These are phyloP conservation scores for Drosophila persimilis DNA, from an alignment of 1,140 invertebrate genomes.

Conservation along the genomic window DNA sequence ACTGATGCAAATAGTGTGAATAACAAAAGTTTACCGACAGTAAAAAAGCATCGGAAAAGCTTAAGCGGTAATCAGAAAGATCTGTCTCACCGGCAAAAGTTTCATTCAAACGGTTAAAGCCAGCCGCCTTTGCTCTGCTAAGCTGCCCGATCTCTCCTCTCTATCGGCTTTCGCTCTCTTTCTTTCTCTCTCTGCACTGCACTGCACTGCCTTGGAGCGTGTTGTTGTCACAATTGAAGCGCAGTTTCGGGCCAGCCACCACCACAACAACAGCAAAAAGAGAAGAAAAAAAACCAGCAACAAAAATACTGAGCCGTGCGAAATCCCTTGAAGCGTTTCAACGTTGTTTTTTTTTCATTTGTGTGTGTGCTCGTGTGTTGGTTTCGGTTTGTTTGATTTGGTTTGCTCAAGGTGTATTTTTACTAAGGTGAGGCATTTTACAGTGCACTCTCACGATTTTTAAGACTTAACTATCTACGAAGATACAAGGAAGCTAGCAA, in stretches of 20 bases:
- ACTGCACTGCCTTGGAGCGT: slow-evolving; percentile 37
- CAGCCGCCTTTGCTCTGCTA: no score
- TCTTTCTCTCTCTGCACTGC: neutral
- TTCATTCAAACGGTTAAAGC: no score
- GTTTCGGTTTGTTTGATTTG: slow-evolving; percentile 77
- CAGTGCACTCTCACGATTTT: no score
- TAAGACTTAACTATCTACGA: no score
- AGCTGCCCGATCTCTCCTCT: neutral
- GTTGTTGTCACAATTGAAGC: slow-evolving; percentile 60
- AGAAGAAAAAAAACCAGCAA: slow-evolving; percentile 24
- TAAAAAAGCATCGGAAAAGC: no score
- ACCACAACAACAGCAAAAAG: slow-evolving; percentile 19
- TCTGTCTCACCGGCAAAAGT: no score
- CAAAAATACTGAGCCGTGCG: slow-evolving; percentile 46
- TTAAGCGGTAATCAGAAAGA: no score
- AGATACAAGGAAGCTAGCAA: no score
- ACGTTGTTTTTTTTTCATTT: slow-evolving; percentile 15
- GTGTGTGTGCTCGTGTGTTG: slow-evolving; percentile 40
- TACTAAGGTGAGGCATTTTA: no score
- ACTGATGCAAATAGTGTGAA: no score
- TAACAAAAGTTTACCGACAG: no score
- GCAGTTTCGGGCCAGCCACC: slow-evolving; percentile 44
- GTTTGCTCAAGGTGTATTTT: slow-evolving; percentile 26
- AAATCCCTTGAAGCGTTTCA: slow-evolving; percentile 78
- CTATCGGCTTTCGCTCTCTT: slow-evolving; percentile 9